A percentile compares a stretch with the other conserved stretches of the same genome.
phyloP scores from a whole-genome alignment of 2,888 invertebrate genomes.

The Metalampra italica region DNA sequence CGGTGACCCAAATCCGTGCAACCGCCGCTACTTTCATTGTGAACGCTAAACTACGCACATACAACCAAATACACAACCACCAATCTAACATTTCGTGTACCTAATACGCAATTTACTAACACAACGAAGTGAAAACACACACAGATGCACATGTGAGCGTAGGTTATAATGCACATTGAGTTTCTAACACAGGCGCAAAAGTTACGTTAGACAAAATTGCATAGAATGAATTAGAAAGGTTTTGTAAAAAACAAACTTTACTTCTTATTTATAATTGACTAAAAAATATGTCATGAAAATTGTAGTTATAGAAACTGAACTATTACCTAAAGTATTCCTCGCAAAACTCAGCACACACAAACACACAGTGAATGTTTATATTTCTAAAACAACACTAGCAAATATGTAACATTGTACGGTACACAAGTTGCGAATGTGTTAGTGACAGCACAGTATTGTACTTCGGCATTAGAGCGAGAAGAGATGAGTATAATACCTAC shows the following conservation, averaged over 20 bases:
- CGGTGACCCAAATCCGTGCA: conserved; percentile 76
- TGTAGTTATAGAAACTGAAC: too few species aligned
- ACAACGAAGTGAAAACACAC: conserved; percentile 20
- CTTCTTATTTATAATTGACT: too few species aligned
- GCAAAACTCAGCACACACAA: conserved; percentile 8
- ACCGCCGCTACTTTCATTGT: conserved; percentile 76
- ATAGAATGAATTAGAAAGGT: conserved; percentile 2
- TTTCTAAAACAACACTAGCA: conserved; percentile 11
- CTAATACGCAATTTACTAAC: conserved; percentile 23
- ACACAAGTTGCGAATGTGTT: conserved; percentile 30
- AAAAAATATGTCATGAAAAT: too few species aligned
- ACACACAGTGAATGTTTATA: conserved; percentile 10
- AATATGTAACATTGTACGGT: conserved; percentile 5
- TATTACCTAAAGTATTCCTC: conserved; percentile 1
- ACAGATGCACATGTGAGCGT: conserved; percentile 27
- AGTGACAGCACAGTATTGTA: conserved; percentile 56
- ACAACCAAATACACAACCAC: conserved; percentile 32
- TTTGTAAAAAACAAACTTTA: too few species aligned
- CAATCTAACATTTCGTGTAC: conserved; percentile 8
- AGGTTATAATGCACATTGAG: conserved; percentile 22
- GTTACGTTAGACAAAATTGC: conserved; percentile 26
- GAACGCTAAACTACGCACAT: conserved; percentile 61
- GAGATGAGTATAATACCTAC: conserved; percentile 54
- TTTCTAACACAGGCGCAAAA: conserved; percentile 26
- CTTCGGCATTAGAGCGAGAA: conserved; percentile 69